A percentile compares a stretch with the other conserved stretches of the same genome.
Evolutionary conservation across 53 echinoderm and acorn worm genomes (phyloP).

Genomic region (Temnopleurus reevesii): DNA sequence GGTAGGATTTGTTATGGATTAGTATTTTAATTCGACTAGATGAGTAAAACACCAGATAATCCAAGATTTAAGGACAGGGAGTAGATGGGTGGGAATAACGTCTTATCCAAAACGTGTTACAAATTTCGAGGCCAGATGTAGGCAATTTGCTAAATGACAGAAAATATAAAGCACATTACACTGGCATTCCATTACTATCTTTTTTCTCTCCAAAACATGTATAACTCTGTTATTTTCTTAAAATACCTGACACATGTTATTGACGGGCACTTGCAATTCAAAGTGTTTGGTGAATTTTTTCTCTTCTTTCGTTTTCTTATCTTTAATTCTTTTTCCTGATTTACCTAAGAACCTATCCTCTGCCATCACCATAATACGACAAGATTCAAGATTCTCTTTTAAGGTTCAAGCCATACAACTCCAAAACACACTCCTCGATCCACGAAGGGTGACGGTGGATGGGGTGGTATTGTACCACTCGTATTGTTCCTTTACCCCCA

Average conservation of each 20-base stretch:
- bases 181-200: background rate
- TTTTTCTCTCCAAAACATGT: too few relatives aligned
- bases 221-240: too few relatives aligned
- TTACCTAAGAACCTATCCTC: background rate
- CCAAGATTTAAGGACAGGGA: background rate
- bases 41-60: constrained; percentile 25
- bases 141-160: background rate
- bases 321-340: background rate
- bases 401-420: constrained; percentile 1
- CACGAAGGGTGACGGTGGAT: background rate
- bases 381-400: background rate
- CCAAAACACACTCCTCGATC: background rate
- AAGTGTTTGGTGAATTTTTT: background rate
- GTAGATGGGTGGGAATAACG: background rate
- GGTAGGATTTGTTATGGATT: background rate
- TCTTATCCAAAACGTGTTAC: background rate
- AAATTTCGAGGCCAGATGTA: background rate
- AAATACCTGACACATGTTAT: background rate
- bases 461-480: constrained; percentile 27
- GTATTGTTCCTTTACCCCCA: background rate
- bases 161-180: background rate
- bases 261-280: background rate
- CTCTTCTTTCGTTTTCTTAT: background rate
- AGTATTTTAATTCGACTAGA: background rate
- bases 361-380: background rate